Conservation (phyloP, 2,113 vertebrate species). For the Microtus oregoni region DNA sequence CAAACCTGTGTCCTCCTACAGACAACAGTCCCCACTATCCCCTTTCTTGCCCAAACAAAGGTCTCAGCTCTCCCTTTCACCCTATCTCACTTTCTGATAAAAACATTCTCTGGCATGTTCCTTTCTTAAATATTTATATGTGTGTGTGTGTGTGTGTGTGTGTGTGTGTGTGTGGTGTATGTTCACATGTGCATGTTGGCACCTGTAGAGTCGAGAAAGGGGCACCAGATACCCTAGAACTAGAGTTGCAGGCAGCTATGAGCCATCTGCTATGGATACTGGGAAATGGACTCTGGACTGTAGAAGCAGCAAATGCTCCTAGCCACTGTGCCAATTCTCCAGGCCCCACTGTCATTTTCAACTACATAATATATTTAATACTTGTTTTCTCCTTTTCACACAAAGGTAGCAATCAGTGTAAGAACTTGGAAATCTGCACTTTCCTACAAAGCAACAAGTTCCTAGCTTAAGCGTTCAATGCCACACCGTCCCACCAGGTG, state of each 20-base stretch:
- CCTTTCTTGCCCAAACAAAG: background rate
- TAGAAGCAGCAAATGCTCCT: background rate
- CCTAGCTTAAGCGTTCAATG: background rate
- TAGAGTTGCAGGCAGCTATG: background rate
- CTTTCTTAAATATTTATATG: background rate
- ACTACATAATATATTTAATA: background rate
- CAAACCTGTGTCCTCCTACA: background rate
- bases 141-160: background rate
- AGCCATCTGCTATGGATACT: background rate
- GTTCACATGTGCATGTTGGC: background rate
- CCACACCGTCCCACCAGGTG: background rate
- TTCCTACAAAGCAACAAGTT: constrained; percentile 30
- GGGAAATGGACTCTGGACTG: background rate
- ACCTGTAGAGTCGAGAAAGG: background rate
- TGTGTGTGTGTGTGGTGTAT: background rate
- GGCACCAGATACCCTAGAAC: background rate
- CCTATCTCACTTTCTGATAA: background rate
- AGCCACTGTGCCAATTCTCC: no score
- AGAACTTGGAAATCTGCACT: background rate
- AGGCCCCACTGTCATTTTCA: background rate
- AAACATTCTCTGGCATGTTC: constrained; percentile 36
- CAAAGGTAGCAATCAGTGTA: constrained; percentile 5
- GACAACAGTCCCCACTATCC: background rate
- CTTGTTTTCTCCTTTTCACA: background rate
- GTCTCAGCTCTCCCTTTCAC: background rate